Conservation (phyloP, 2,888 invertebrate genomes). For the Eubasilissa splendida region DNA sequence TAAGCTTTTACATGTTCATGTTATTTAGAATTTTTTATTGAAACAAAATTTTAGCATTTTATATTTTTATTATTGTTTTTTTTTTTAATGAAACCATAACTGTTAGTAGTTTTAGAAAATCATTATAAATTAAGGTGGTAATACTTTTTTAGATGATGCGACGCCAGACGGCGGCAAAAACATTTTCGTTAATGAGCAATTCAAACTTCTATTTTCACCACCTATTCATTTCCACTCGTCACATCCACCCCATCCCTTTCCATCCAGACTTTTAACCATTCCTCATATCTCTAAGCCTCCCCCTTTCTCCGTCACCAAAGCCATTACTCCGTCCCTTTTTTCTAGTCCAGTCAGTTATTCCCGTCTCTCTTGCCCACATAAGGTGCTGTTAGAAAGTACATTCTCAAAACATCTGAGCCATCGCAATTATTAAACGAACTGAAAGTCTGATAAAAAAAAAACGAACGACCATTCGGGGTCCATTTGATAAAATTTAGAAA, state of each 20-base stretch:
- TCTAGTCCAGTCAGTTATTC: background rate
- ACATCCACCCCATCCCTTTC: conserved; percentile 46
- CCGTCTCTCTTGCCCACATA: background rate
- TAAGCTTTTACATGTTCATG: too few relatives aligned
- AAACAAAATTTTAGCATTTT: too few relatives aligned
- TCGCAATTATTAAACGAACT: background rate
- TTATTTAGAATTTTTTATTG: too few relatives aligned
- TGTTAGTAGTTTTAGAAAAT: too few relatives aligned
- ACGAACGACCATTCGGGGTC: too few relatives aligned
- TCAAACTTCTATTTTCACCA: conserved; percentile 52
- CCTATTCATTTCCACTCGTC: conserved; percentile 54
- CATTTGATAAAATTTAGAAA: too few relatives aligned
- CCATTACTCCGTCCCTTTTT: conserved; percentile 11
- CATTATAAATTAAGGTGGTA: too few relatives aligned
- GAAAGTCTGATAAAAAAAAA: too few relatives aligned
- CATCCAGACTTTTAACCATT: conserved; percentile 28
- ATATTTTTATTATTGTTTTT: too few relatives aligned
- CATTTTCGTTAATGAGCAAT: conserved; percentile 57
- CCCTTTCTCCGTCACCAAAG: conserved; percentile 8
- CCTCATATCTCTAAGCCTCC: conserved; percentile 27
- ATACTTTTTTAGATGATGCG: background rate
- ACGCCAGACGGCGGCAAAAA: conserved; percentile 33
- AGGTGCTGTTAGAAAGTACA: background rate
- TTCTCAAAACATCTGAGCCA: background rate
- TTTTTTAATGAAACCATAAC: too few relatives aligned